phyloP scores from a whole-genome alignment of 2,888 invertebrate species.

The Luperina nickerlii region DNA sequence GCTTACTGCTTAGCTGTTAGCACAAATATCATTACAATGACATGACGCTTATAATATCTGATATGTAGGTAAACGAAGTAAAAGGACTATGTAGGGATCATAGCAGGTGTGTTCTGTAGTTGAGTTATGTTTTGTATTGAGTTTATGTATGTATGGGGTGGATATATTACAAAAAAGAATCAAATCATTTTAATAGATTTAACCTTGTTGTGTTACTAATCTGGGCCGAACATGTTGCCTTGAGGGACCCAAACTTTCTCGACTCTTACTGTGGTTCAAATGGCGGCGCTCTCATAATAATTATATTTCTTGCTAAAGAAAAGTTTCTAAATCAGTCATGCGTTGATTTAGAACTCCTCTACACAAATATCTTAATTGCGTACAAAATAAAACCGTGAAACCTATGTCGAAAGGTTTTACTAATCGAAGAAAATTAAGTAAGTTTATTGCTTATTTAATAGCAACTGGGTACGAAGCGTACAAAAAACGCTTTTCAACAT shows the following conservation, averaged over 20 bases:
- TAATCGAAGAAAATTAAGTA: background rate
- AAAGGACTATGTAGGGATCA: background rate
- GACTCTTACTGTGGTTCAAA: background rate
- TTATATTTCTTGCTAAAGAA: background rate
- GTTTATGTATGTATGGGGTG: background rate
- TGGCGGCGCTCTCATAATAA: background rate
- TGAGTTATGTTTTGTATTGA: background rate
- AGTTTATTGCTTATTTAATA: background rate
- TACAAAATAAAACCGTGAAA: background rate
- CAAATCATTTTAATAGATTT: background rate
- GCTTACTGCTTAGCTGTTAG: slow-evolving; percentile 59
- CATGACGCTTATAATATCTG: no score
- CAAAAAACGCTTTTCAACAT: background rate
- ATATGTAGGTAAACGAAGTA: background rate
- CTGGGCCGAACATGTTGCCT: slow-evolving; percentile 17
- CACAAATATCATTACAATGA: background rate
- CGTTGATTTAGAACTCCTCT: background rate
- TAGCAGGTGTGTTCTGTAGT: background rate
- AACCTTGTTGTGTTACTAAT: background rate
- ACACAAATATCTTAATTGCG: background rate
- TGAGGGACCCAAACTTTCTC: background rate
- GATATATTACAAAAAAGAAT: background rate
- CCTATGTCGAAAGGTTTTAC: slow-evolving; percentile 3
- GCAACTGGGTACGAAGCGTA: background rate
- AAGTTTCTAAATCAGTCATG: background rate